A percentile compares a stretch with the other conserved stretches of the same genome.
These are phyloP conservation scores for Alethe castanea DNA, from an alignment of 2,113 vertebrate species.

Conservation along the genomic window DNA sequence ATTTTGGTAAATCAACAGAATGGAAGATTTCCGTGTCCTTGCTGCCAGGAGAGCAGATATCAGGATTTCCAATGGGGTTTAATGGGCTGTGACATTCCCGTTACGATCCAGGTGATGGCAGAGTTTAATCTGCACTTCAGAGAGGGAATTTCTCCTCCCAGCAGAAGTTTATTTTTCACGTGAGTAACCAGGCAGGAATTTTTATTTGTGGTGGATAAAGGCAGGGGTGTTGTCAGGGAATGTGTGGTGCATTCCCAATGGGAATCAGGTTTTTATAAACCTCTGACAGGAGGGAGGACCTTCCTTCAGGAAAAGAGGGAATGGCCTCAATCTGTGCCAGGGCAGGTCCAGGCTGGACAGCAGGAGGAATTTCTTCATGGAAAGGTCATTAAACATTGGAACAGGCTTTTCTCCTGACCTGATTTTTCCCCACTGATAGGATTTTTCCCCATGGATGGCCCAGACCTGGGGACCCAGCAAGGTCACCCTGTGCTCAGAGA, in stretches of 20 bases:
- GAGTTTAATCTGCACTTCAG: background rate
- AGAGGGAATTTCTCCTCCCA: accelerated
- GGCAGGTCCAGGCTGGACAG: background rate
- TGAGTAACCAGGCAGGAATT: background rate
- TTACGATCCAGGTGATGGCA: background rate
- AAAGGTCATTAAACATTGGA: background rate
- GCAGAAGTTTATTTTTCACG: background rate
- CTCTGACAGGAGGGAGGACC: background rate
- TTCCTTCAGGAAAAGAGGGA: background rate
- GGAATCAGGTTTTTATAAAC: background rate
- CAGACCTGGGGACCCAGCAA: accelerated
- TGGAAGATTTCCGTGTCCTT: background rate
- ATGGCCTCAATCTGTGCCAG: background rate
- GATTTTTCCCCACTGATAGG: background rate
- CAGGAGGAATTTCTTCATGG: background rate
- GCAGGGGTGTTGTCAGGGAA: background rate
- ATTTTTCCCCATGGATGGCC: background rate
- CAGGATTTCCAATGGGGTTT: background rate
- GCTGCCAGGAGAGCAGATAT: background rate
- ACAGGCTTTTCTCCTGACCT: background rate
- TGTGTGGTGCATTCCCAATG: background rate
- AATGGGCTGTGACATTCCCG: background rate
- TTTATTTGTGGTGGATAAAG: background rate
- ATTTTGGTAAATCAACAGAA: background rate
- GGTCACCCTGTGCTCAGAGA: background rate